Conservation (phyloP, 2,113 vertebrate genomes). For the Balaeniceps rex region DNA sequence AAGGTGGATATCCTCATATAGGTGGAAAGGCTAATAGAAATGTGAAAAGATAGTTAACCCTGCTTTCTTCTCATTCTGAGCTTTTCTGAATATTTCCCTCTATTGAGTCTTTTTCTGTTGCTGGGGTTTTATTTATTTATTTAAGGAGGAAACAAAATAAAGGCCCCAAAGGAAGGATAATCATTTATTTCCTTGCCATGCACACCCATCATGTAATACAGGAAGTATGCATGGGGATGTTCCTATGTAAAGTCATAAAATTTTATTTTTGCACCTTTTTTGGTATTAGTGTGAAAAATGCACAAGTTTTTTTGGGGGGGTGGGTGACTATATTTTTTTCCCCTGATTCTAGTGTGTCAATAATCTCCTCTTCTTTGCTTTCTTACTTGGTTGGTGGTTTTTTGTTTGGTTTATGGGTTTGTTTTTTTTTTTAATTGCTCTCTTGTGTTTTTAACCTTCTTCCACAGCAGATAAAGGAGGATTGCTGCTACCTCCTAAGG, state of each 20-base stretch:
- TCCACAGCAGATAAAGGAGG: background rate
- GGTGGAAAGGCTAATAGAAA: background rate
- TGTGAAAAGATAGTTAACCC: background rate
- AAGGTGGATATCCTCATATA: background rate
- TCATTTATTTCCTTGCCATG: background rate
- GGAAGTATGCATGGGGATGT: background rate
- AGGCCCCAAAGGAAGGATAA: background rate
- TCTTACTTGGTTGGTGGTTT: background rate
- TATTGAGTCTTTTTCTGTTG: background rate
- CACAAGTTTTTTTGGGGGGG: accelerated
- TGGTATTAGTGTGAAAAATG: background rate
- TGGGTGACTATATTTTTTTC: accelerated
- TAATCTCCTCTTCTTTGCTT: background rate
- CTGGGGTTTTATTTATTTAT: background rate
- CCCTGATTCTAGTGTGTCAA: background rate
- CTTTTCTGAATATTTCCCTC: background rate
- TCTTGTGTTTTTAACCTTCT: background rate
- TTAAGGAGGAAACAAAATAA: background rate
- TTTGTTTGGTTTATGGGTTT: background rate
- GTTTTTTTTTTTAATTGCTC: background rate
- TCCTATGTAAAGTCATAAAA: background rate
- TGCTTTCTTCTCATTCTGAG: background rate
- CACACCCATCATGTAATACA: background rate
- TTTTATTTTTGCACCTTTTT: background rate
- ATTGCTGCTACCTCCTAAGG: background rate